A percentile compares a stretch with the other conserved stretches of the same genome.
These are phyloP conservation scores for Halcyon badia DNA, from an alignment of 2,797 vertebrate genomes.

Conservation along the genomic window DNA sequence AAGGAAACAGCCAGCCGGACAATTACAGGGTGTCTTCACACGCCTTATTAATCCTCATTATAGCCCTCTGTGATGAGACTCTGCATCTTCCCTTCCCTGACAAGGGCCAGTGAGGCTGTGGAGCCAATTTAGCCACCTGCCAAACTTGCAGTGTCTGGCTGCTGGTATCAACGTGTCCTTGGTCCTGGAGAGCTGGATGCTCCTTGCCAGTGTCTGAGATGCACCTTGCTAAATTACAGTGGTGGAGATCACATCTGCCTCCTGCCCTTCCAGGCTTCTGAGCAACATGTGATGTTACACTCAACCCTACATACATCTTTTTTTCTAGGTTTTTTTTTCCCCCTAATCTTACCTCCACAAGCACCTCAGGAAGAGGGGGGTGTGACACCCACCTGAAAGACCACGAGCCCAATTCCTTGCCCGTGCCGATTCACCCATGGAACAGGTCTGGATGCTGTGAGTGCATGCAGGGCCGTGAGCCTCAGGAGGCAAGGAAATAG, in stretches of 20 bases:
- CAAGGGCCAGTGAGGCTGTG: background rate
- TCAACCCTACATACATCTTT: accelerated
- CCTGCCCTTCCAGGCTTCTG: background rate
- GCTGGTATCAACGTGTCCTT: background rate
- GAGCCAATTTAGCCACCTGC: slow-evolving; percentile 48
- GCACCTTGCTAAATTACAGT: background rate
- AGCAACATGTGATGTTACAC: background rate
- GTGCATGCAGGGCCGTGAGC: accelerated
- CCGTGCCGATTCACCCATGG: accelerated
- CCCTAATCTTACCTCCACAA: background rate
- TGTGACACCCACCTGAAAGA: background rate
- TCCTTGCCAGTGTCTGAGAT: background rate
- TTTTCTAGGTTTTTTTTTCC: background rate
- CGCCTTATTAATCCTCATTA: slow-evolving; percentile 75
- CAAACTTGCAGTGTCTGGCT: background rate
- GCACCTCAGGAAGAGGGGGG: background rate
- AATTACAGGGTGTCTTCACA: slow-evolving; percentile 66
- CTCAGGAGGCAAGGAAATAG: background rate
- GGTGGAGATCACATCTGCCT: background rate
- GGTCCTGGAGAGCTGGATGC: background rate
- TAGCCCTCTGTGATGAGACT: slow-evolving; percentile 50
- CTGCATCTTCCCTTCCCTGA: background rate
- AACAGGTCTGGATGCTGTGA: background rate
- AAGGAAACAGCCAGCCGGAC: slow-evolving; percentile 65
- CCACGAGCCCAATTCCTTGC: accelerated